phyloP scores from a whole-genome alignment of 2,113 vertebrate genomes.

The Tiliqua scincoides region DNA sequence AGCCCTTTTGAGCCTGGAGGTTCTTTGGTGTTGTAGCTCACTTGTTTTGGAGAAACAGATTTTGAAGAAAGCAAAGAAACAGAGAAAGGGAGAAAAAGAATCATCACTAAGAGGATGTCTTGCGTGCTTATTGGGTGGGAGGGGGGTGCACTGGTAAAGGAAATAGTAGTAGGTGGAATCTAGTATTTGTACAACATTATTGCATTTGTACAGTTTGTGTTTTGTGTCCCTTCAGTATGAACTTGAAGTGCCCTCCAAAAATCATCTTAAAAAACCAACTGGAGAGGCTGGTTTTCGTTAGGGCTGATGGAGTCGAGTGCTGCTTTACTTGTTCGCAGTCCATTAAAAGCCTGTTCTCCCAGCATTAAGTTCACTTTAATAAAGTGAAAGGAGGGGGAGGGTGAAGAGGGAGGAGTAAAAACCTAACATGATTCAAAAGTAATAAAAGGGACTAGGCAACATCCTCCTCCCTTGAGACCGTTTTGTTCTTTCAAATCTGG shows the following conservation, averaged over 20 bases:
- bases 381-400: not conserved
- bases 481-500: conserved; percentile 33
- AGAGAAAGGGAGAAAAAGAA: not conserved
- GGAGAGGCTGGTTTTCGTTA: not conserved
- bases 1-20: not conserved
- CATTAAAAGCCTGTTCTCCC: not conserved
- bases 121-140: no score
- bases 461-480: conserved; percentile 26
- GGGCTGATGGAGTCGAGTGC: not conserved
- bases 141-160: no score
- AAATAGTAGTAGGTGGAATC: not conserved
- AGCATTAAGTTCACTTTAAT: not conserved
- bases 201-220: not conserved
- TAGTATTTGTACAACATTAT: not conserved
- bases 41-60: not conserved
- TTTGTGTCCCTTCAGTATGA: not conserved
- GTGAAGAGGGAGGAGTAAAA: conserved; percentile 16
- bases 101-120: no score
- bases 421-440: conserved; percentile 1
- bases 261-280: no score
- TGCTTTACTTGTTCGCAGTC: not conserved
- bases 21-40: not conserved
- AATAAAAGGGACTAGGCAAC: conserved; percentile 36
- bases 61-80: not conserved
- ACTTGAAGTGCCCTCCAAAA: not conserved